Conservation (phyloP, 2,113 vertebrate genomes). For the Ibidorhyncha struthersii region DNA sequence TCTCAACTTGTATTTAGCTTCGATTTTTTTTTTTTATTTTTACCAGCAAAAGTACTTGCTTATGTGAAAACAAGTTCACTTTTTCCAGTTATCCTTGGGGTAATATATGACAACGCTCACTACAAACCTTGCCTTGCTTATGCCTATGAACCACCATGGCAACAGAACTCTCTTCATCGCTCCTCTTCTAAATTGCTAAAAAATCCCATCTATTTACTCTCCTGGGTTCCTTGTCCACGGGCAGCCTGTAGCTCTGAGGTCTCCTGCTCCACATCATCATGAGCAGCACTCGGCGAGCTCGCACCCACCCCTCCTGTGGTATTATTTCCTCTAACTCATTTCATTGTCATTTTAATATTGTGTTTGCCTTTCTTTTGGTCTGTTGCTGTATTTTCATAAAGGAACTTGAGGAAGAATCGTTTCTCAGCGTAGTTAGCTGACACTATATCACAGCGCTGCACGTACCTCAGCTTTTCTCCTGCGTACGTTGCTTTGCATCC, state of each 20-base stretch:
- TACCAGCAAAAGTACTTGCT: background rate
- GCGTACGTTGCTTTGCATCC: background rate
- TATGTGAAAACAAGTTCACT: background rate
- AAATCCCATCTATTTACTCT: background rate
- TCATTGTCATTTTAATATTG: background rate
- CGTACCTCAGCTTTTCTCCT: background rate
- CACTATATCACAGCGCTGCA: no score
- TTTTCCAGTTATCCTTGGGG: background rate
- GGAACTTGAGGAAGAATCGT: background rate
- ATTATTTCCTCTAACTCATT: background rate
- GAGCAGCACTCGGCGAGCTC: rapidly evolving
- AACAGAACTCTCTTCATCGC: background rate
- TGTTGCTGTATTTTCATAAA: background rate
- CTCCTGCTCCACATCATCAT: background rate
- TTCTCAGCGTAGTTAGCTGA: background rate
- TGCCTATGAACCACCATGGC: background rate
- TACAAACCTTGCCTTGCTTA: background rate
- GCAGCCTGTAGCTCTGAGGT: background rate
- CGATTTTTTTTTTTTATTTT: background rate
- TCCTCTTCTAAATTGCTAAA: background rate
- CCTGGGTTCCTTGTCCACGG: background rate
- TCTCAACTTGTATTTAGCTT: background rate
- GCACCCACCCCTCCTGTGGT: background rate
- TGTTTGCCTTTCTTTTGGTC: background rate
- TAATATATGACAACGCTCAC: background rate